Evolutionary conservation across 2,113 vertebrate species (phyloP).

Genomic region (Stigmatopora argus): DNA sequence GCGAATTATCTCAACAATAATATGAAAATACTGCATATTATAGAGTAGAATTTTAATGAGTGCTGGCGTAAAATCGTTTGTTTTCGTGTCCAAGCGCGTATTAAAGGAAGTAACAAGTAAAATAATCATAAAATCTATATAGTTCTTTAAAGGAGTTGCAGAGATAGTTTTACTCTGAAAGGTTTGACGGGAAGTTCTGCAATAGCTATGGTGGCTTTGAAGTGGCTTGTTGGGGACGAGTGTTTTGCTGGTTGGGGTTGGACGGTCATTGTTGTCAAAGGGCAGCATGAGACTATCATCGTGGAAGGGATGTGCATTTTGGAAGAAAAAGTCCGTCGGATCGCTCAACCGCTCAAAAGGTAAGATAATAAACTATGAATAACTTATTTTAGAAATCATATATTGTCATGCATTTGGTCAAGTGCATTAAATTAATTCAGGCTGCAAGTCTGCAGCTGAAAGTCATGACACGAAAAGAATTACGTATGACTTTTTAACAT

Average conservation of each 20-base stretch:
- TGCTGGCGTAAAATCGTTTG: neutral
- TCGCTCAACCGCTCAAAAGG: constrained; percentile 31
- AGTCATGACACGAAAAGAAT: neutral
- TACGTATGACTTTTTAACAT: neutral
- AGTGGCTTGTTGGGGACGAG: neutral
- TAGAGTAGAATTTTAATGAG: neutral
- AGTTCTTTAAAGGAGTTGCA: neutral
- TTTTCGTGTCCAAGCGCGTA: neutral
- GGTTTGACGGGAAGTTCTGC: constrained; percentile 7
- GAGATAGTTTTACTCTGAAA: constrained; percentile 45
- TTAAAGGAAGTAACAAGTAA: neutral
- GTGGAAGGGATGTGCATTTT: constrained; percentile 34
- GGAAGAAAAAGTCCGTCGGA: constrained; percentile 39
- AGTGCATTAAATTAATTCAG: neutral
- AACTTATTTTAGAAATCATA: neutral
- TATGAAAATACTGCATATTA: too few relatives aligned
- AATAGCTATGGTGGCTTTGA: neutral
- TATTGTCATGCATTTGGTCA: neutral
- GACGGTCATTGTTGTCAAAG: constrained; percentile 37
- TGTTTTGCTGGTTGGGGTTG: neutral
- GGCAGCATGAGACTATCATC: constrained; percentile 43
- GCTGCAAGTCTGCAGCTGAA: too few relatives aligned
- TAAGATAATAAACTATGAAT: constrained; percentile 11
- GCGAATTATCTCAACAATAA: too few relatives aligned
- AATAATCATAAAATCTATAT: neutral